Evolutionary conservation across 1,140 invertebrate species (phyloP), one percentile per base, ranked within the genome.

Genomic region (Dreissena polymorpha): DNA sequence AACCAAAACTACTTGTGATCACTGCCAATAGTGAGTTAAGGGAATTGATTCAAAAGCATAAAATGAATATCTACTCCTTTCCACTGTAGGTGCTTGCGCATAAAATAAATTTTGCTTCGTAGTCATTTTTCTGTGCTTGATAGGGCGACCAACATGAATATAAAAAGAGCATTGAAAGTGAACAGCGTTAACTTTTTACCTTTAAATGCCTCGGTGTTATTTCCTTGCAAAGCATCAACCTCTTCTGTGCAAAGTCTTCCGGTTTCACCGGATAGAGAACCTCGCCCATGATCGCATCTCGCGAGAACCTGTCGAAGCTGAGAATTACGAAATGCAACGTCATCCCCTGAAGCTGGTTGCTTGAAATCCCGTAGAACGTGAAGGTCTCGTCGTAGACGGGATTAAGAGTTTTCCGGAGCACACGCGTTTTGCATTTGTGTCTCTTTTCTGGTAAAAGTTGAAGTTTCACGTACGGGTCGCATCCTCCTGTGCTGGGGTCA

Each of bases 341-440:
- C 39, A 96, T 94, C 67, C 95, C 94, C 5, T 94, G 93, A 2
- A 97, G 91, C 86, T 97, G 96, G 83, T 96, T 95, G 84, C 95
- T 95, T 0, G 94, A 93, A 0, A 97, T 95, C 8, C 92, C 92
- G 88, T 96, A 97, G 93, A 97, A 97, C 63, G 96, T 95, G 91
- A 97, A 97, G 0, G 96, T 97, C 91, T 98, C 97, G 90, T 97
- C 97, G 91, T 97, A 98, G 14, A 96, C 95, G 0, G 97, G 97
- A 90, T 96, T 96, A n/a, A 96, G 92, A 89, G 97, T 97, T 91
- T 96, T 96, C 57, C 96, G 93, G 88, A 97, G 95, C 0, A 97
- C 92, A 93, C 97, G 96, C 1, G 96, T 97, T 89, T 97, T 96
- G 90, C 96, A 97, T 91, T 97, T 97, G 93, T 97, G 97, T 92